These are phyloP conservation scores for Perccottus glenii DNA, from an alignment of 2,113 vertebrate species.

Conservation along the genomic window DNA sequence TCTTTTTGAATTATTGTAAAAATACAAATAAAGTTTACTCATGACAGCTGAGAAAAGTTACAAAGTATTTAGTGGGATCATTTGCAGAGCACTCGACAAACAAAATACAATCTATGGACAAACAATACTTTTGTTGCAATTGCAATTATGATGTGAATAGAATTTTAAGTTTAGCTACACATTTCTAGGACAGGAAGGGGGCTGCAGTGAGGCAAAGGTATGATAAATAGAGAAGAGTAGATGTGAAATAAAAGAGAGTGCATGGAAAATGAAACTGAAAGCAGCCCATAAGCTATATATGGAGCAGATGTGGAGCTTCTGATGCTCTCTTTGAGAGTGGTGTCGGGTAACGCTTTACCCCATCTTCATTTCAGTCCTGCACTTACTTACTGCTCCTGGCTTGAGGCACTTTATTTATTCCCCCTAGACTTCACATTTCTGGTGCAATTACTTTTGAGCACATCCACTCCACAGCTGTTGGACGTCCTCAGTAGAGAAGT, in stretches of 20 bases:
- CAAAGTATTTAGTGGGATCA: no score
- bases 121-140: no score
- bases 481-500: conserved; percentile 16
- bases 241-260: conserved; percentile 23
- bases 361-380: conserved; percentile 49
- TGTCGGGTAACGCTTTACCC: conserved; percentile 70
- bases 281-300: conserved; percentile 62
- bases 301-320: conserved; percentile 74
- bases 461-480: conserved; percentile 77
- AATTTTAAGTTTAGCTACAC: background rate
- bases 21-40: no score
- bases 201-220: background rate
- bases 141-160: no score
- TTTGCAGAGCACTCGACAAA: no score
- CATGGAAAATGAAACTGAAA: conserved; percentile 83
- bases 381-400: conserved; percentile 59
- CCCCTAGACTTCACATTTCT: conserved; percentile 64
- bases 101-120: no score
- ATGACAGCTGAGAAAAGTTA: no score
- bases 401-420: conserved; percentile 71
- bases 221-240: conserved; percentile 10
- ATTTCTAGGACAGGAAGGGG: background rate
- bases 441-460: conserved; percentile 74
- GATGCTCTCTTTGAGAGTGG: conserved; percentile 58
- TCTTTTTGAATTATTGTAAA: no score